Evolutionary conservation across 2,888 invertebrate species (phyloP).

Genomic region (Polylopha cassiicola): DNA sequence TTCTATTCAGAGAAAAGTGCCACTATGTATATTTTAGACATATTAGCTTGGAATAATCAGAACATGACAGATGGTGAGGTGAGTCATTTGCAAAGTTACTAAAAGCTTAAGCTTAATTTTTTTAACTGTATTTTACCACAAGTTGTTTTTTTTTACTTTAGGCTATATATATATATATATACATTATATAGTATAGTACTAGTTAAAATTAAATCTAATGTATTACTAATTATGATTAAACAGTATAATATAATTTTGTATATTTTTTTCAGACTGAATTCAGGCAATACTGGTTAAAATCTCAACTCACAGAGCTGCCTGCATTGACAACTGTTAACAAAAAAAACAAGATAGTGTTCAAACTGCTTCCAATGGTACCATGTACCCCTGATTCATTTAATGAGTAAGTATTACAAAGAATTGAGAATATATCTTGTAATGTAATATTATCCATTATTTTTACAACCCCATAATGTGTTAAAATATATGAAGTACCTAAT

Average conservation of each 20-base stretch:
- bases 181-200: too few relatives aligned
- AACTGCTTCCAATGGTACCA: slow-evolving; percentile 65
- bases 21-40: slow-evolving; percentile 87
- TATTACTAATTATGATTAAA: slow-evolving; percentile 7
- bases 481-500: too few relatives aligned
- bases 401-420: too few relatives aligned
- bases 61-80: slow-evolving; percentile 86
- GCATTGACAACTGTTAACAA: slow-evolving; percentile 49
- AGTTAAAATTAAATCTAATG: too few relatives aligned
- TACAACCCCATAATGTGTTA: too few relatives aligned
- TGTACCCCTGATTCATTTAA: slow-evolving; percentile 66
- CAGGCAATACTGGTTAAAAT: slow-evolving; percentile 88
- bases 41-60: slow-evolving; percentile 87
- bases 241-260: neutral
- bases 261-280: slow-evolving; percentile 82
- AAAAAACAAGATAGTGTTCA: slow-evolving; percentile 63
- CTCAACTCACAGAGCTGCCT: slow-evolving; percentile 82
- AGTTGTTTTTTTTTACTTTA: too few relatives aligned
- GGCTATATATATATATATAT: too few relatives aligned
- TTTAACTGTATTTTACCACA: too few relatives aligned
- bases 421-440: too few relatives aligned
- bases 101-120: too few relatives aligned
- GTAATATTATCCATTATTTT: too few relatives aligned
- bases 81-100: too few relatives aligned
- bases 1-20: slow-evolving; percentile 80